Evolutionary conservation across 1,140 invertebrate species (phyloP).

Genomic region (Apocrypta bakeri): DNA sequence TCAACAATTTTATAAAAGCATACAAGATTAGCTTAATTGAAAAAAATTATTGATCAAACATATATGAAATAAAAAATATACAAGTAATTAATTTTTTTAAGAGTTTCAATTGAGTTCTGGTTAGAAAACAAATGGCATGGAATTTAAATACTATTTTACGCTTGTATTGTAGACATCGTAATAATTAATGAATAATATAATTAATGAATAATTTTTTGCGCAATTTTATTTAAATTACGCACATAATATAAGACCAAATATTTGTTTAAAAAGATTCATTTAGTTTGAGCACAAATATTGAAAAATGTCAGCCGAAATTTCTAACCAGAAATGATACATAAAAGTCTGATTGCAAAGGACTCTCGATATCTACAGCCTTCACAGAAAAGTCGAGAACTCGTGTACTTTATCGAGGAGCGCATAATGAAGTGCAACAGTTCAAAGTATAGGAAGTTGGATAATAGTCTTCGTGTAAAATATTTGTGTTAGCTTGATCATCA

Average conservation of each 20-base stretch:
- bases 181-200: too few relatives aligned
- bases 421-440: constrained; percentile 37
- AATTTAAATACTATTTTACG: neutral
- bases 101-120: constrained; percentile 4
- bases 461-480: constrained; percentile 64
- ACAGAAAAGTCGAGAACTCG: constrained; percentile 13
- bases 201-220: neutral
- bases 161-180: too few relatives aligned
- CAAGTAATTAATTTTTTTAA: neutral
- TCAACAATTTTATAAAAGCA: neutral
- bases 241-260: neutral
- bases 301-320: constrained; percentile 6
- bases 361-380: neutral
- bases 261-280: too few relatives aligned
- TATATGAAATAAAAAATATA: neutral
- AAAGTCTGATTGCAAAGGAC: neutral
- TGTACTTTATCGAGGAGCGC: constrained; percentile 19
- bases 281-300: too few relatives aligned
- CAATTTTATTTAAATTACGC: neutral
- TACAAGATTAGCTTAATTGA: neutral
- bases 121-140: constrained; percentile 23
- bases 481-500: constrained; percentile 65
- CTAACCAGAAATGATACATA: neutral
- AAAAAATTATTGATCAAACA: neutral
- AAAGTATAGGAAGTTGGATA: constrained; percentile 62